These are phyloP conservation scores for Pseudochromis fuscus DNA, from an alignment of 2,797 vertebrate species.

Conservation along the genomic window DNA sequence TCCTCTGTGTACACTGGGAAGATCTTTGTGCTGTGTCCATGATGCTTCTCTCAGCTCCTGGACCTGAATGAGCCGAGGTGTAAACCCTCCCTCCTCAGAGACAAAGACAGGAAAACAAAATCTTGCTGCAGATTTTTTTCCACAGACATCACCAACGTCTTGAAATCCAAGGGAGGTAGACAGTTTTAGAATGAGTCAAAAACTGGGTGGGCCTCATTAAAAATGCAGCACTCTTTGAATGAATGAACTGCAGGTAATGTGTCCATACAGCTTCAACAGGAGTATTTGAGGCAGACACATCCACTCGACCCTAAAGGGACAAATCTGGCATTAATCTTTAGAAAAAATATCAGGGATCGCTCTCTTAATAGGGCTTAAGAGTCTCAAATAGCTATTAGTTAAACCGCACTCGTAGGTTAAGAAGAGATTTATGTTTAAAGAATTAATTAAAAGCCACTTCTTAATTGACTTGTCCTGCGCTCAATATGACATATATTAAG, in stretches of 20 bases:
- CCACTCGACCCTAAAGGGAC: conserved; percentile 27
- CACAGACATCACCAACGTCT: neutral
- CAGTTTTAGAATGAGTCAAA: neutral
- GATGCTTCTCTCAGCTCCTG: conserved; percentile 19
- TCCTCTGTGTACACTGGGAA: neutral
- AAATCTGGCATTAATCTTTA: conserved; percentile 68
- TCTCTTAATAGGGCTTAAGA: conserved; percentile 69
- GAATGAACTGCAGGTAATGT: neutral
- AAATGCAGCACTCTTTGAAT: neutral
- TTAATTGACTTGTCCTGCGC: conserved; percentile 81
- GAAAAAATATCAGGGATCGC: conserved; percentile 57
- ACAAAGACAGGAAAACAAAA: conserved; percentile 19
- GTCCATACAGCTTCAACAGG: neutral
- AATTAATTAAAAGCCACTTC: conserved; percentile 80
- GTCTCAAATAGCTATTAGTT: conserved; percentile 72
- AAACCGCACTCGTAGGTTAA: conserved; percentile 72
- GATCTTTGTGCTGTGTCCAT: neutral
- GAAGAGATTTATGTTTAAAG: conserved; percentile 81
- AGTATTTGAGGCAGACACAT: conserved; percentile 27
- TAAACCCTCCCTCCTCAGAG: conserved; percentile 21
- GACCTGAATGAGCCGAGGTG: conserved; percentile 18
- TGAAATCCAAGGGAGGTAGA: neutral
- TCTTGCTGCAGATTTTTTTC: neutral
- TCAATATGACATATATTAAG: conserved; percentile 83
- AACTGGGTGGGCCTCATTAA: neutral